phyloP scores from a whole-genome alignment of 1,140 invertebrate species.

The Musca domestica region DNA sequence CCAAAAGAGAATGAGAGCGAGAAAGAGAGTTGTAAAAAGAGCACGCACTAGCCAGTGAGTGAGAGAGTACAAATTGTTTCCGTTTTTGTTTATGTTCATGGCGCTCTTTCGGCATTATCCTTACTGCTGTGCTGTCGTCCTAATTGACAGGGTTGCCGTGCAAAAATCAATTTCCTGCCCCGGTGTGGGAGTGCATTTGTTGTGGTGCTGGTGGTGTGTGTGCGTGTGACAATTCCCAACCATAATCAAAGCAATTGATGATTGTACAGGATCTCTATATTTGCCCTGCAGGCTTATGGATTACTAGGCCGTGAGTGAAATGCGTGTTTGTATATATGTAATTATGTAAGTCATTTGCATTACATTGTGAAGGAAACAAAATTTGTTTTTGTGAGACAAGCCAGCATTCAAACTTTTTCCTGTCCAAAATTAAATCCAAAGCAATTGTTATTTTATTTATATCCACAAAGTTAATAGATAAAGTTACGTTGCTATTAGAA shows the following conservation, averaged over 20 bases:
- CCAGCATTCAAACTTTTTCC: no score
- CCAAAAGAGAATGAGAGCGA: neutral
- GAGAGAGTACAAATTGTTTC: neutral
- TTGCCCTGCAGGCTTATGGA: no score
- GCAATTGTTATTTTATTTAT: no score
- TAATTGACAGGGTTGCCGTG: constrained; percentile 10
- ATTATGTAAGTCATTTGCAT: no score
- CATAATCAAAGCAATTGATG: neutral
- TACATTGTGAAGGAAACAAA: no score
- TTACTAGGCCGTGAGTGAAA: no score
- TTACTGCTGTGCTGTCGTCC: neutral
- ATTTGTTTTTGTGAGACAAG: no score
- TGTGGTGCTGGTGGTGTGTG: neutral
- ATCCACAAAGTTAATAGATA: neutral
- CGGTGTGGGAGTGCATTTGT: neutral
- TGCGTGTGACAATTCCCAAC: neutral
- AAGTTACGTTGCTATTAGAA: neutral
- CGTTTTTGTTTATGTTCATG: neutral
- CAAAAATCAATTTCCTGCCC: constrained; percentile 13
- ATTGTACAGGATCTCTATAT: neutral
- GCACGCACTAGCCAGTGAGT: neutral
- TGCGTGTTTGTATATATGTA: neutral
- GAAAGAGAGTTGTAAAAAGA: neutral
- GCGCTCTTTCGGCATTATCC: neutral
- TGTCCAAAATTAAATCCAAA: no score